Evolutionary conservation across 2,113 vertebrate genomes (phyloP).

Genomic region (Neomonachus schauinslandi): DNA sequence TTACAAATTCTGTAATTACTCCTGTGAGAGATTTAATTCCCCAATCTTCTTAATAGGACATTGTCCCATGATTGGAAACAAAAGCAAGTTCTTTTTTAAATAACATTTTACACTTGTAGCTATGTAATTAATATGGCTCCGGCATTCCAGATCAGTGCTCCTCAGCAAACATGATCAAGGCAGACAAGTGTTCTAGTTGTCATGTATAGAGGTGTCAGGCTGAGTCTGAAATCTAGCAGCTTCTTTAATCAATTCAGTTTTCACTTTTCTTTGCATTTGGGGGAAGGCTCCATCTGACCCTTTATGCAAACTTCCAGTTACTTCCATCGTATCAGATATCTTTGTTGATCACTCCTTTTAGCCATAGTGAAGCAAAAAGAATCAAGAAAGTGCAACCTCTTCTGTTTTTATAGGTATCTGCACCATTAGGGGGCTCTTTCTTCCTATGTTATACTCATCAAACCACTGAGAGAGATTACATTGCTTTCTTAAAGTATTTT

Average conservation of each 20-base stretch:
- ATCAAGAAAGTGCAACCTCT: conserved; percentile 21
- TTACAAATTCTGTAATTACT: background rate
- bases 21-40: background rate
- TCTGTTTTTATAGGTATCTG: conserved; percentile 63
- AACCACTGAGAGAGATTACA: background rate
- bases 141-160: background rate
- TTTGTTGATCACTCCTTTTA: conserved; percentile 33
- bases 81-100: background rate
- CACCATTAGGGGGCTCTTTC: conserved; percentile 89
- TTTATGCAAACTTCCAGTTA: background rate
- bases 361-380: conserved; percentile 21
- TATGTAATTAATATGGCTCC: background rate
- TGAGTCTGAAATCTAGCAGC: background rate
- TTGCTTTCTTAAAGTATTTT: background rate
- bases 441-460: conserved; percentile 76
- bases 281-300: background rate
- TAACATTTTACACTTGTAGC: background rate
- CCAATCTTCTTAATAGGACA: background rate
- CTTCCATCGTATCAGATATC: background rate
- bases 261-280: background rate
- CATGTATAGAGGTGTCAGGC: fast-evolving
- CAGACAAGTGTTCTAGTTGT: background rate
- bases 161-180: background rate
- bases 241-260: background rate
- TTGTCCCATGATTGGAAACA: background rate